A percentile compares a stretch with the other conserved stretches of the same genome.
Evolutionary conservation across 1,140 invertebrate genomes (phyloP).

Genomic region (Platorchestia sp.): DNA sequence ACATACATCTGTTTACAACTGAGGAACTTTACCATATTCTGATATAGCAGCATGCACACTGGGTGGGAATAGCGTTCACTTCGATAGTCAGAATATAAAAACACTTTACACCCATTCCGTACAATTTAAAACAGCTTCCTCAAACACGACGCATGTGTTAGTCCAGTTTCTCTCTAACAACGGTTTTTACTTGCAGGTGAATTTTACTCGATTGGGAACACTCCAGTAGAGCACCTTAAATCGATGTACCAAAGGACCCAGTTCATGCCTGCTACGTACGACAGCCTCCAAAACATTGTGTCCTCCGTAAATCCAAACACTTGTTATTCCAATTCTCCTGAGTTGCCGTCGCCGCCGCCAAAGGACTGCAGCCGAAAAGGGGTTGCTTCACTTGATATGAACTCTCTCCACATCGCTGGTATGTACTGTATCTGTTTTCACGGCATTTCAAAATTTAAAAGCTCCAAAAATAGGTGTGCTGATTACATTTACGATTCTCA

Average conservation of each 20-base stretch:
- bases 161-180: constrained; percentile 34
- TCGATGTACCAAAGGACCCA: constrained; percentile 62
- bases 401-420: constrained; percentile 44
- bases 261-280: constrained; percentile 63
- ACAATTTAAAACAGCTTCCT: not conserved
- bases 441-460: not conserved
- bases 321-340: constrained; percentile 57
- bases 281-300: constrained; percentile 64
- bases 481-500: not conserved
- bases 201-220: constrained; percentile 46
- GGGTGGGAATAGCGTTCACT: not conserved
- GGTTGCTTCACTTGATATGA: constrained; percentile 23
- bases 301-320: constrained; percentile 59
- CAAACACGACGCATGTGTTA: not conserved
- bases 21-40: not conserved
- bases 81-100: too few relatives aligned
- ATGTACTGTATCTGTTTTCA: too few relatives aligned
- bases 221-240: constrained; percentile 62
- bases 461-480: not conserved
- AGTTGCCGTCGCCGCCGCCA: not conserved
- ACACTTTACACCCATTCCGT: too few relatives aligned
- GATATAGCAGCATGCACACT: not conserved
- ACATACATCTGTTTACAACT: not conserved
- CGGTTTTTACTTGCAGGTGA: constrained; percentile 55
- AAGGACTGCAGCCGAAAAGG: constrained; percentile 1